Evolutionary conservation across 2,113 vertebrate species (phyloP), one percentile per base, ranked within the genome.

Genomic region (Caranx ignobilis): DNA sequence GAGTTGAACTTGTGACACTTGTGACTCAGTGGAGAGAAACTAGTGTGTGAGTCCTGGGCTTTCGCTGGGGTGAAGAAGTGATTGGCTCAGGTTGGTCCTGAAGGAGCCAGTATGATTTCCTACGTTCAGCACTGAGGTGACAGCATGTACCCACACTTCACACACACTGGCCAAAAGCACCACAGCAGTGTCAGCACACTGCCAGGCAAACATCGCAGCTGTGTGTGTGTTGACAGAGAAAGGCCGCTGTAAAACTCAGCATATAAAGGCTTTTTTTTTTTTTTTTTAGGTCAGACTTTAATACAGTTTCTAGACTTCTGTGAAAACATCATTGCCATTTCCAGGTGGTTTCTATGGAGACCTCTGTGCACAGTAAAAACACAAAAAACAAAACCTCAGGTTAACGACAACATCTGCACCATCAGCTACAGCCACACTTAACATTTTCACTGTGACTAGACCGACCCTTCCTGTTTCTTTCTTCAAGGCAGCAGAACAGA

Each of bases 71-170:
- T 8, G 48, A 50, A n/a, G 48, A 26, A 15, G 62, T 26, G 19
- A 39, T n/a, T 41, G 37, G 43, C 26, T 70, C 12, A 37, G 0
- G 6, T 19, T 64, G 4, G 59, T 37, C 3, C 32, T n/a, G 50
- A 59, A 13, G 21, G 48, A 47, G 21, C 6, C 21, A 47, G 59
- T 61, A 21, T 6, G 16, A 50, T 10, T 32, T 60, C 8, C 62
- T 68, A 21, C 5, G 26, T 48, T 59, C 70, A 41, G 26, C 57
- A 66, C 50, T 62, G 76, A 77, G 64, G 71, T 71, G 79, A 76
- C 60, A 13, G 57, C 60, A 26, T 52, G 64, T 39, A 62, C 15
- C 4, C 90, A 89, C 86, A 83, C 90, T 88, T 87, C 81, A 85
- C 82, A 76, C 56, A 39, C 48, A 61, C 52, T 13, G 50, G 56